Percentiles rank a stretch among this genome's conserved stretches.
Evolutionary conservation across 2,797 vertebrate species (phyloP).

Genomic region (Hydrophis major): DNA sequence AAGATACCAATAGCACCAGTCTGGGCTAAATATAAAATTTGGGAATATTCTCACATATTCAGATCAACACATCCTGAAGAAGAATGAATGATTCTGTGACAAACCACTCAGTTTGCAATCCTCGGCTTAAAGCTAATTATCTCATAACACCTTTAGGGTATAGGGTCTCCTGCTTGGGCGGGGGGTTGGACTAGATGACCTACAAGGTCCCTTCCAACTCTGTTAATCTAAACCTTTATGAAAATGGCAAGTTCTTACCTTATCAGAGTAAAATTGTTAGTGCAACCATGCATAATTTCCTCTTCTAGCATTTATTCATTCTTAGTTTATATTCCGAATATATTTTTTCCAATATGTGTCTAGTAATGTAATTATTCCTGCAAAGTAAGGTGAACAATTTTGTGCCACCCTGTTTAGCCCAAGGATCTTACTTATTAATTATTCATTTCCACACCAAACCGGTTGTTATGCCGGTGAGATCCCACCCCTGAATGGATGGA

Average conservation of each 20-base stretch:
- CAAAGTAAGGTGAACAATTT: slow-evolving; percentile 37
- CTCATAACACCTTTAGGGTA: background rate
- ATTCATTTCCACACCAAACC: slow-evolving; percentile 3
- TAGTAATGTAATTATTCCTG: slow-evolving; percentile 51
- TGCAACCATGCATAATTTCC: background rate
- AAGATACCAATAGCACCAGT: background rate
- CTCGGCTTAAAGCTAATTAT: background rate
- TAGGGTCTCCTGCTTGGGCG: too few species aligned
- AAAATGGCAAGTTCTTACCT: background rate
- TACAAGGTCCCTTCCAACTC: too few species aligned
- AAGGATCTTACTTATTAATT: background rate
- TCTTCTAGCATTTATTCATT: slow-evolving; percentile 27
- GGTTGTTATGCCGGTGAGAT: too few species aligned
- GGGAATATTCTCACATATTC: background rate
- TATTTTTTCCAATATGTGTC: background rate
- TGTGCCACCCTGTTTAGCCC: slow-evolving; percentile 58
- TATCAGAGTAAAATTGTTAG: background rate
- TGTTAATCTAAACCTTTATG: background rate
- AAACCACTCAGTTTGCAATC: background rate
- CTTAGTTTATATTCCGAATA: background rate
- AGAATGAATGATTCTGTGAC: background rate
- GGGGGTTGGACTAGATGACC: too few species aligned
- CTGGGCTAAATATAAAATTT: background rate
- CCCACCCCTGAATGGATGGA: too few species aligned
- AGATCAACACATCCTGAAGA: background rate